phyloP scores from a whole-genome alignment of 2,797 vertebrate genomes.

The Falco cherrug region DNA sequence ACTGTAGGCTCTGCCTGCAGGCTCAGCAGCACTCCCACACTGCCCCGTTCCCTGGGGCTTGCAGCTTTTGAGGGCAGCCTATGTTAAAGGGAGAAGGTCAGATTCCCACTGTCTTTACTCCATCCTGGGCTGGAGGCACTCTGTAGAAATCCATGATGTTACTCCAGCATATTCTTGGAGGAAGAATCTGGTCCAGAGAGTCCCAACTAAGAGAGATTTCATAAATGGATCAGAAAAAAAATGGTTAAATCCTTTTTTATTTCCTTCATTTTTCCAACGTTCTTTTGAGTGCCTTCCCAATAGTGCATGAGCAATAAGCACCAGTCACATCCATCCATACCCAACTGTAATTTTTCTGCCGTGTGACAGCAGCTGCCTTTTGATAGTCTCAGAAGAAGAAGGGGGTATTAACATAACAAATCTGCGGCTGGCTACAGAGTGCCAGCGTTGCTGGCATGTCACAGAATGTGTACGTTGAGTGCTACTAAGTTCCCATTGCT shows the following conservation, averaged over 20 bases:
- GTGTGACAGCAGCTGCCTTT: slow-evolving; percentile 1
- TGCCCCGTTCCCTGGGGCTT: not conserved
- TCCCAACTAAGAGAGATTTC: not conserved
- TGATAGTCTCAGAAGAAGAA: slow-evolving; percentile 8
- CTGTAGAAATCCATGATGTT: not conserved
- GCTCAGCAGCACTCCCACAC: slow-evolving; percentile 4
- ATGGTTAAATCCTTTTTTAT: not conserved
- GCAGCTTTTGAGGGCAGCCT: slow-evolving; percentile 32
- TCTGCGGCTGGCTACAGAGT: not conserved
- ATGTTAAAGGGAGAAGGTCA: not conserved
- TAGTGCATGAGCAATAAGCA: not conserved
- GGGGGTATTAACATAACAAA: slow-evolving; percentile 29
- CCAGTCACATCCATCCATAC: slow-evolving; percentile 10
- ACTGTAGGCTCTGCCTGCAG: slow-evolving; percentile 4
- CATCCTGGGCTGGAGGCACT: not conserved
- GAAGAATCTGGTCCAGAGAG: not conserved
- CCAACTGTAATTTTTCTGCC: not conserved
- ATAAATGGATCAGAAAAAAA: slow-evolving; percentile 7
- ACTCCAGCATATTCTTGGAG: not conserved
- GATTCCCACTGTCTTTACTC: not conserved
- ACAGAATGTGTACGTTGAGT: not conserved
- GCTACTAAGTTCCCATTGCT: not conserved
- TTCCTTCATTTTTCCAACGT: not conserved
- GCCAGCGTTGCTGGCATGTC: not conserved
- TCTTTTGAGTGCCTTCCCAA: not conserved